Evolutionary conservation across 2,888 invertebrate species (phyloP), one percentile per base, ranked within the genome.

Genomic region (Orthosia cruda): DNA sequence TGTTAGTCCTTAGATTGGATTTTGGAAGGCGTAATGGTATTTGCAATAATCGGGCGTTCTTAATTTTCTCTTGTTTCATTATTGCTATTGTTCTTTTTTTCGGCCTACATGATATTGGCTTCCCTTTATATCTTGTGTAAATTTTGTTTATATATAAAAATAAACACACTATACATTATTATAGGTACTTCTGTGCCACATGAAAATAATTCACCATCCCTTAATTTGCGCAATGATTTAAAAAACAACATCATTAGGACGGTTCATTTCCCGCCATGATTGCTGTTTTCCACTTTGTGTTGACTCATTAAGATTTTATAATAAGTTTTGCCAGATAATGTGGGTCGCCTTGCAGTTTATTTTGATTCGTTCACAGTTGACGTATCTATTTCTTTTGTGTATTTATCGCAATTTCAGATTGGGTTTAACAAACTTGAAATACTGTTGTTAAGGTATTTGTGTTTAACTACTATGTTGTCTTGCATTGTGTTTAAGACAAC

Each of bases 181-280:
- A 18, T 50, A 54, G 18, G 7, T 20, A 26, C 3, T 7, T 62
- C 11, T 13, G n/a, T 40, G 18, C 64, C 20, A 67, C 40, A 55
- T 49, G 16, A 84, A 81, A 74, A 77, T 84, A 71, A 75, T 82
- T 58, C 66, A 32, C n/a, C 45, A 61, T 72, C 71, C 61, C 70
- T 77, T 84, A 81, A 84, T 81, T 81, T 82, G 65, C 63, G 80
- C 79, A 83, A 80, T 84, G 80, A 89, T 83, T 89, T 81, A 80
- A 83, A 81, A 87, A 85, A n/a, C n/a, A 87, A 87, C 87, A 88
- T 85, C 88, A 91, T 90, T 89, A 86, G 72, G 67, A 75, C 85
- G 90, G 86, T 88, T 89, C 90, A 92, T 91, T 91, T 85, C 85
- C 75, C 70, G 63, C 71, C 86, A 77, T 90, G 88, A 91, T 91